Evolutionary conservation across 2,113 vertebrate genomes (phyloP), one percentile per base, ranked within the genome.

Genomic region (Hiodon tergisus): DNA sequence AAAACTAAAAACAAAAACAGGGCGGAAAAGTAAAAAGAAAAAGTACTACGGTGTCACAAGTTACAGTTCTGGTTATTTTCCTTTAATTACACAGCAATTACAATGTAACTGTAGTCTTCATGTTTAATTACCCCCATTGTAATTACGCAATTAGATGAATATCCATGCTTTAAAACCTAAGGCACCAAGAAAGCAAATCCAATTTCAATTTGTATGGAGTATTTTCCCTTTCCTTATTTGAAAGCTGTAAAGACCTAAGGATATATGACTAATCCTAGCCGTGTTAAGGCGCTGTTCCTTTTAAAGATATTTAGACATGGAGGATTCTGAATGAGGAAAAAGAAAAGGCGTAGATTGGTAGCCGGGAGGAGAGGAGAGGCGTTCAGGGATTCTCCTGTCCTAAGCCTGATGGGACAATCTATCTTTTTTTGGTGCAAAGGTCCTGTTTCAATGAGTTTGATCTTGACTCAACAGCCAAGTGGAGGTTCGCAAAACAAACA

Each of bases 1-100:
- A 31, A 31, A n/a, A n/a, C n/a, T n/a, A n/a, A n/a, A 31, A 31
- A 31, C 0, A 31, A 31, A 31, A 31, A 31, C 31, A 31, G 31
- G 31, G 31, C 31, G 31, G 31, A 31, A 31, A 31, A 31, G 31
- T 31, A 31, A 31, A 31, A 31, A 31, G 31, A 31, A 31, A 31
- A 31, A 31, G 31, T 31, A 31, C 31, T 31, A 31, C 31, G 31
- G 31, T 31, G 31, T 31, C 31, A 31, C 60, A 65, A 58, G 59
- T 71, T 63, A 77, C 76, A 72, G 67, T 77, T 80, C 71, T 54
- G 81, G 85, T 86, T 86, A 88, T 87, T 89, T 87, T 78, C 78
- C 85, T 82, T 88, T 90, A 91, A 91, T 91, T 89, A 90, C 88
- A 87, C 84, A 87, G 84, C 86, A 90, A 91, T 91, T 91, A 90